Evolutionary conservation across 2,888 invertebrate genomes (phyloP).

Genomic region (Cremastobaeus sp.): DNA sequence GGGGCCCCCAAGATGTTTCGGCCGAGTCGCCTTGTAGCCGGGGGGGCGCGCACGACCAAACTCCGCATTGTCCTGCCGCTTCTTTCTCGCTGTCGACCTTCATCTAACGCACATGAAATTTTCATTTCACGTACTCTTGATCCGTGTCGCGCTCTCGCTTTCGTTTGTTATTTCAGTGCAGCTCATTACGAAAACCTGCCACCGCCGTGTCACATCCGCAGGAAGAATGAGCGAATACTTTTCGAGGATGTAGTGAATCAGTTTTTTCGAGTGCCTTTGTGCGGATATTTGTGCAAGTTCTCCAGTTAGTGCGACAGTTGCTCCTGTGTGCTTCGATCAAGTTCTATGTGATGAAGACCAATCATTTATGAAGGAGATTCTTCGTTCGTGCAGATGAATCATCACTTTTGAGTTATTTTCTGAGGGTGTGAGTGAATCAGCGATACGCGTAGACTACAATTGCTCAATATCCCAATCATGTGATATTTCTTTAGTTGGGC

Average conservation of each 20-base stretch:
- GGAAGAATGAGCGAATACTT: conserved; percentile 5
- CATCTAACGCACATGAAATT: conserved; percentile 45
- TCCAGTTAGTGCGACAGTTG: not conserved
- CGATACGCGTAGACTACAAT: too few species aligned
- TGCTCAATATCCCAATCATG: too few species aligned
- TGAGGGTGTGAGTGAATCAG: not conserved
- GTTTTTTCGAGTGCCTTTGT: conserved; percentile 1
- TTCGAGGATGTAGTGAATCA: conserved; percentile 7
- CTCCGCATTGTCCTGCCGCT: conserved; percentile 62
- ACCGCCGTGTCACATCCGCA: not conserved
- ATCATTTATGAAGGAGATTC: not conserved
- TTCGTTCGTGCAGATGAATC: conserved; percentile 22
- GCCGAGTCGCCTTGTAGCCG: conserved; percentile 62
- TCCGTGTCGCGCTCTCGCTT: conserved; percentile 9
- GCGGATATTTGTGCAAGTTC: not conserved
- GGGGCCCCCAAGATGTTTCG: conserved; percentile 63
- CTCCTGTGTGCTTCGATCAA: not conserved
- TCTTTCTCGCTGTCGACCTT: conserved; percentile 53
- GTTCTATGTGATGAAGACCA: not conserved
- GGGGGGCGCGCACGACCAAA: conserved; percentile 64
- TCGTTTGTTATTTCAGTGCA: conserved; percentile 18
- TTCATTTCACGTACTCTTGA: conserved; percentile 17
- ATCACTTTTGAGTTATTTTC: too few species aligned
- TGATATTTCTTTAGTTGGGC: too few species aligned
- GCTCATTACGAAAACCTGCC: conserved; percentile 13